These are phyloP conservation scores for Streptopelia turtur DNA, from an alignment of 2,797 vertebrate species.

Conservation along the genomic window DNA sequence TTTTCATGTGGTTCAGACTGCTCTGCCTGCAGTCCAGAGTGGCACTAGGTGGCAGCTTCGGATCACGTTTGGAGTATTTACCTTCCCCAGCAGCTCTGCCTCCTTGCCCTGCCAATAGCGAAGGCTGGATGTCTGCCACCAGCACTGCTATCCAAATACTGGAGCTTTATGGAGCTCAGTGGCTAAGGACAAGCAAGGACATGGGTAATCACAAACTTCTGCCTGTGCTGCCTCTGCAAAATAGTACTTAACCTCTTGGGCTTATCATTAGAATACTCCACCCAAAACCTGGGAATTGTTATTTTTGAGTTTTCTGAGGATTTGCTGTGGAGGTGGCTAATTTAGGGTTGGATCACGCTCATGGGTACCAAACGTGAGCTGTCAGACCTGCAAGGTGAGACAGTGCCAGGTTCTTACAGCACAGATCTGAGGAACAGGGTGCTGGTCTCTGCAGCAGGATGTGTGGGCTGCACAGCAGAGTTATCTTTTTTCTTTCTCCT, in stretches of 20 bases:
- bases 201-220: background rate
- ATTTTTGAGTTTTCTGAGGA: background rate
- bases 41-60: conserved; percentile 64
- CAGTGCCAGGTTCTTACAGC: background rate
- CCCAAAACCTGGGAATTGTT: background rate
- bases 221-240: background rate
- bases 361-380: background rate
- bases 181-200: conserved; percentile 58
- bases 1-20: background rate
- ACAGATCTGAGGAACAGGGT: background rate
- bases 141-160: background rate
- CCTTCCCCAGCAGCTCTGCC: background rate
- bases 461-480: background rate
- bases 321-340: background rate
- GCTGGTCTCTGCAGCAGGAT: background rate
- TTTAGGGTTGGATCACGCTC: background rate
- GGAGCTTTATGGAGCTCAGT: background rate
- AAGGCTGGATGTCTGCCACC: conserved; percentile 22
- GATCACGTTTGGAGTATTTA: background rate
- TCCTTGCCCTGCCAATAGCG: background rate
- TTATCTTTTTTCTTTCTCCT: too few species aligned
- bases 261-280: background rate
- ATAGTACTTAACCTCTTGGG: background rate
- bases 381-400: background rate
- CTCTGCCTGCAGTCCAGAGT: background rate